Percentiles rank a stretch among this genome's conserved stretches.
Evolutionary conservation across 2,113 vertebrate genomes (phyloP).

Genomic region (Podarcis muralis): DNA sequence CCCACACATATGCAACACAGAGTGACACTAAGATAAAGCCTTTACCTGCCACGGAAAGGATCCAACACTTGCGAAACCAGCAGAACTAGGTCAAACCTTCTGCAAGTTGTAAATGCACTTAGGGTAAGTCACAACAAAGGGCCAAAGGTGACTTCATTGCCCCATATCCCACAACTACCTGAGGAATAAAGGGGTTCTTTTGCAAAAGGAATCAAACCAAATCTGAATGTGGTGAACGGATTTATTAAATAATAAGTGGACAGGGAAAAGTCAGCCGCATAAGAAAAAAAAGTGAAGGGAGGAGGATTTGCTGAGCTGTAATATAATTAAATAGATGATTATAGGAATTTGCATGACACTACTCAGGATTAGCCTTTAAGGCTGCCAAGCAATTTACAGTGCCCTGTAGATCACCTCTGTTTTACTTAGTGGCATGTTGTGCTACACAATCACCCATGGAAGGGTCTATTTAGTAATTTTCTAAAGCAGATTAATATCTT

Average conservation of each 20-base stretch:
- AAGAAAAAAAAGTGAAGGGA: not conserved
- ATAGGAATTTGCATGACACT: constrained; percentile 24
- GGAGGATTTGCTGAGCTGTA: not conserved
- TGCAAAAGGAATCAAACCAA: constrained; percentile 49
- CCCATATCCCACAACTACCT: not conserved
- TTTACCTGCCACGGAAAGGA: too few species aligned
- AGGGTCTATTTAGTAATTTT: constrained; percentile 26
- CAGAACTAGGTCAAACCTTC: too few species aligned
- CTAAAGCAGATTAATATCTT: not conserved
- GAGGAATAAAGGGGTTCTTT: not conserved
- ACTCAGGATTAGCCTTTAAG: not conserved
- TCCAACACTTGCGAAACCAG: too few species aligned
- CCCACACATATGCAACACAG: too few species aligned
- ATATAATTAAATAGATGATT: constrained; percentile 31
- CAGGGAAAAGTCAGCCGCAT: constrained; percentile 7
- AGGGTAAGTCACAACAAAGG: too few species aligned
- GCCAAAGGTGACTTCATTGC: not conserved
- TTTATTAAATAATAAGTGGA: constrained; percentile 30
- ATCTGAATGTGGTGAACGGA: constrained; percentile 35
- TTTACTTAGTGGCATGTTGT: not conserved
- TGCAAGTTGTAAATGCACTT: too few species aligned
- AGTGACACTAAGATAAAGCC: too few species aligned
- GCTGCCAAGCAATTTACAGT: constrained; percentile 3
- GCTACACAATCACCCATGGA: not conserved
- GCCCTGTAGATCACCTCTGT: not conserved